Base-by-base conservation (phyloP, 2,797 vertebrate genomes). In the Apodemus agrarius region DNA sequence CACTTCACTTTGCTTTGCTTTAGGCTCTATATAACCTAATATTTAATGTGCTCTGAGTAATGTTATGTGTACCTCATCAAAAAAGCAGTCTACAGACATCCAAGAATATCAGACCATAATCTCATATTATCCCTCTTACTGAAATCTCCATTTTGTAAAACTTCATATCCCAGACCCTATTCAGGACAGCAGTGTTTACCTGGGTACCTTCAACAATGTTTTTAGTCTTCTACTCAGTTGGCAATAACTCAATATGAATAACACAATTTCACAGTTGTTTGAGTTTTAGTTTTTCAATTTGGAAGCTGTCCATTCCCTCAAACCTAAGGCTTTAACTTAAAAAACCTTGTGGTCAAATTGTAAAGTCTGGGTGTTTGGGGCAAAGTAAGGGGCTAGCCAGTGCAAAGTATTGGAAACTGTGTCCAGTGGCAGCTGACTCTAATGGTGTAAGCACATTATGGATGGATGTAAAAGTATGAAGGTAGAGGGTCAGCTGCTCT, bases 1-100 rank as follows among this genome's bases (percentile, higher is more conserved):
- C 84, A 95, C 82, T 97, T 97, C 86, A 84, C 93, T 96, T 89
- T 89, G 57, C 85, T 90, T 93, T 91, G 86, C 93, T 91, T 93
- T 92, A 87, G 95, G 89, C 79, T 74, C 89, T 78, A 59, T 76
- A 40, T 95, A 83, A 93, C 52, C 95, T 86, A 96, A 91, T 97
- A 96, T 90, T 93, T 94, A 97, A 97, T 74, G 63, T 96, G 7
- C 2, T 16, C 29, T 75, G 67, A 91, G 69, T 76, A 89, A 80
- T 89, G 65, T 74, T 94, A 69, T 82, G 31, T 54, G 31, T 54
- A 54, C 75, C 65, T 29, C 37, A 80, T 83, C 94, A 74, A 80
- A 93, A 93, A 93, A 83, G 14, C 10, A 16, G 3, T 89, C 63
- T 59, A 26, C 72, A 63, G 40, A 94, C 37, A 80, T 93, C 72